Evolutionary conservation across 2,797 vertebrate genomes (phyloP), one percentile per base, ranked within the genome.

Genomic region (Diplodus sargus): DNA sequence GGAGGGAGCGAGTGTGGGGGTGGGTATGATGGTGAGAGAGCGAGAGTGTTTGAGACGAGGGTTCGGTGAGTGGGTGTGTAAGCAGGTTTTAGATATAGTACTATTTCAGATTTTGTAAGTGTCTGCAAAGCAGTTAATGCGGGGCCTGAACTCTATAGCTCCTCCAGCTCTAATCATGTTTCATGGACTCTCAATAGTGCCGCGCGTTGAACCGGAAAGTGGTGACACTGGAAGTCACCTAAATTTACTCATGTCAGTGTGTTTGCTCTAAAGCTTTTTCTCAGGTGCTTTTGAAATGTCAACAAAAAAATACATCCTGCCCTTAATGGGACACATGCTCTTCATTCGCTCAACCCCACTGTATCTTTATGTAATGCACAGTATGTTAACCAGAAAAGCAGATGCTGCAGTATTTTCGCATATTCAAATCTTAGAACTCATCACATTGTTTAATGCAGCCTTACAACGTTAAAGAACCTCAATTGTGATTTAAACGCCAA

Each of bases 11-110:
- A 70, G 60, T 78, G 85, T 68, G 82, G 80, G 77, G 64, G 85
- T 73, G 71, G 74, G 63, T 65, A 45, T 42, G 52, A 60, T 73
- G 69, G 72, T 67, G 75, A 70, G 65, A 57, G 66, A 72, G 76
- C 62, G 69, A 60, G 72, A 81, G 47, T 63, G 56, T 64, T 81
- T 76, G 65, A 88, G 79, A 76, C 7, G 64, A 84, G 67, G 73
- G 75, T 84, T 81, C 72, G 59, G 45, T 58, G 81, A 86, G 86
- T 84, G 68, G 78, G 82, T 39, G 65, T 85, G 68, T 84, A 67
- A 82, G 76, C 85, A 87, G 78, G 72, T 83, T 90, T 87, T 67
- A 84, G 70, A 83, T 80, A 25, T 52, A 75, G 69, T 56, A 67
- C 80, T 82, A 64, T 78, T 85, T 87, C 59, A 71, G 52, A 78